Evolutionary conservation across 2,888 invertebrate species (phyloP).

Genomic region (Acleris holmiana): DNA sequence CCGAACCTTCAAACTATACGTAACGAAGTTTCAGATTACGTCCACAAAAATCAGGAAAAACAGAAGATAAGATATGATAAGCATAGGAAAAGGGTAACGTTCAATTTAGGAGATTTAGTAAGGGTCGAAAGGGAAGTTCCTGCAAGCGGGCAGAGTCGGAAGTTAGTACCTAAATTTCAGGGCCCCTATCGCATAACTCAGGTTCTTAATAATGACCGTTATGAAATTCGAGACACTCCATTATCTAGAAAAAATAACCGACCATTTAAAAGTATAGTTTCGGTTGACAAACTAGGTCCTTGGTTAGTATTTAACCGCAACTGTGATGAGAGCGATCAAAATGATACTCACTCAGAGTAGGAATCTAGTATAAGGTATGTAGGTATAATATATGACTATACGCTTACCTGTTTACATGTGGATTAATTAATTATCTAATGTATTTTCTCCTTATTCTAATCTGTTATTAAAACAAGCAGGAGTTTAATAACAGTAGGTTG

Average conservation of each 20-base stretch:
- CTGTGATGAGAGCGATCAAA: neutral
- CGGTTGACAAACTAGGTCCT: constrained; percentile 25
- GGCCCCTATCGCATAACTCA: constrained; percentile 26
- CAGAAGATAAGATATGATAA: constrained; percentile 17
- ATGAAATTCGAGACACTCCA: constrained; percentile 28
- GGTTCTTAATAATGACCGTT: constrained; percentile 28
- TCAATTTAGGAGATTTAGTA: constrained; percentile 18
- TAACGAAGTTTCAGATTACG: neutral
- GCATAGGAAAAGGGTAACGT: neutral
- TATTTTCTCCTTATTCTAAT: neutral
- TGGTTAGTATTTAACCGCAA: constrained; percentile 15
- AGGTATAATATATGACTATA: neutral
- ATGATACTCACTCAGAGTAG: neutral
- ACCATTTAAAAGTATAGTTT: constrained; percentile 7
- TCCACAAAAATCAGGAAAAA: neutral
- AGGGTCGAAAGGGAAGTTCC: constrained; percentile 27
- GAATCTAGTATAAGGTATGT: neutral
- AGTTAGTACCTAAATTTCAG: constrained; percentile 26
- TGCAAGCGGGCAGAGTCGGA: constrained; percentile 24
- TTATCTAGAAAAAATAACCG: constrained; percentile 20
- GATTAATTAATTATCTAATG: neutral
- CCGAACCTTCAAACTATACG: neutral
- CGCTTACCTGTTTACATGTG: neutral
- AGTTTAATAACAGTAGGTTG: neutral
- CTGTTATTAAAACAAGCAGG: neutral